phyloP scores from a whole-genome alignment of 2,113 vertebrate genomes.

The Engraulis encrasicolus region DNA sequence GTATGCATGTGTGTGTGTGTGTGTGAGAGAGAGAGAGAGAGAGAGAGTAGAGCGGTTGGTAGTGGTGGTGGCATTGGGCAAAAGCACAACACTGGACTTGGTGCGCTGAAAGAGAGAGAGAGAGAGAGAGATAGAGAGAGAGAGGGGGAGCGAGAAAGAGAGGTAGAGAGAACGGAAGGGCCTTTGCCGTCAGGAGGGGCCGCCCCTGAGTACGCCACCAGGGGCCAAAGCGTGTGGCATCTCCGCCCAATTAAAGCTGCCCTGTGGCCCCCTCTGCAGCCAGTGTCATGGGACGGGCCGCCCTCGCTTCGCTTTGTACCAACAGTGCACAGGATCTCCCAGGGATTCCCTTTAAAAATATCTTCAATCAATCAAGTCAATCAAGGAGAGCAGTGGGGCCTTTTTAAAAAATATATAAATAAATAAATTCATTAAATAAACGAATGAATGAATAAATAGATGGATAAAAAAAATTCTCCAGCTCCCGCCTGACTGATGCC shows the following conservation, averaged over 20 bases:
- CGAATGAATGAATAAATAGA: constrained; percentile 59
- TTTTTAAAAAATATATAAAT: no score
- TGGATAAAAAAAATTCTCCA: constrained; percentile 72
- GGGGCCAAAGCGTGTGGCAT: constrained; percentile 75
- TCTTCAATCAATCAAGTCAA: constrained; percentile 87
- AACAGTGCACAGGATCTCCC: constrained; percentile 75
- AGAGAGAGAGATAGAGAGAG: no score
- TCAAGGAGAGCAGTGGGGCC: constrained; percentile 67
- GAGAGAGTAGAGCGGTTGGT: constrained; percentile 34
- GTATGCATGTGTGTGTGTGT: no score
- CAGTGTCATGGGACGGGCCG: constrained; percentile 71
- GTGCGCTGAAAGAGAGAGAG: no score
- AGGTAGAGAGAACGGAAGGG: background rate
- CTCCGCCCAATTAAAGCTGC: constrained; percentile 81
- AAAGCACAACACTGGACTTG: background rate
- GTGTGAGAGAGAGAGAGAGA: no score
- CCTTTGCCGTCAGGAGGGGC: background rate
- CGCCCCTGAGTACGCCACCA: constrained; percentile 38
- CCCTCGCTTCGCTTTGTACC: constrained; percentile 79
- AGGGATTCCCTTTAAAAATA: constrained; percentile 85
- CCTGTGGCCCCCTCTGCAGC: constrained; percentile 70
- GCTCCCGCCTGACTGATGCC: constrained; percentile 77
- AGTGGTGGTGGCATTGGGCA: constrained; percentile 19
- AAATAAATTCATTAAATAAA: no score
- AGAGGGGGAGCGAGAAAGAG: no score